These are phyloP conservation scores for Drosophila seclusa DNA, from an alignment of 2,888 invertebrate species.

Conservation along the genomic window DNA sequence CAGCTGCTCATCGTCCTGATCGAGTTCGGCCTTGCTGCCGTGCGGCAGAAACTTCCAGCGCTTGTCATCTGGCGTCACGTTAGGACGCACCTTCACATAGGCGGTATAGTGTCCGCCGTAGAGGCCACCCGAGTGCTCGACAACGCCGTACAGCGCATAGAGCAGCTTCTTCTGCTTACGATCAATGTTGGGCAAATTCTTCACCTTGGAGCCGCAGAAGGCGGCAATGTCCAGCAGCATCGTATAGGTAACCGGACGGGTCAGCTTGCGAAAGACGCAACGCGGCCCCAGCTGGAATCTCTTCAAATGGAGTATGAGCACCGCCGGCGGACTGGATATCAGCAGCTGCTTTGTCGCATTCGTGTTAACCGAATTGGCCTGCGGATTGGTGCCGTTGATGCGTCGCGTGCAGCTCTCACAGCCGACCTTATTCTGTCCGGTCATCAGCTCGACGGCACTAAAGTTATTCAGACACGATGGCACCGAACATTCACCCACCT, in stretches of 20 bases:
- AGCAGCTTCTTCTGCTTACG: slow-evolving; percentile 89
- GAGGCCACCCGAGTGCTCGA: slow-evolving; percentile 96
- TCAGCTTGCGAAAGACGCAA: slow-evolving; percentile 92
- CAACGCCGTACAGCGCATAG: slow-evolving; percentile 97
- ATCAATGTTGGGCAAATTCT: slow-evolving; percentile 87
- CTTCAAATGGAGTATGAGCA: slow-evolving; percentile 97
- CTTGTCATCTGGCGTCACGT: slow-evolving; percentile 87
- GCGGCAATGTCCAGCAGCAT: slow-evolving; percentile 94
- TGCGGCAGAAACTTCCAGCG: slow-evolving; percentile 91
- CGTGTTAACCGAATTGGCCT: slow-evolving; percentile 91
- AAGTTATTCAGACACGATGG: slow-evolving; percentile 96
- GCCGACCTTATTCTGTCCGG: slow-evolving; percentile 96
- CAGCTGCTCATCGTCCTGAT: slow-evolving; percentile 85
- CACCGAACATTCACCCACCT: slow-evolving; percentile 92
- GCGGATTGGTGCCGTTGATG: slow-evolving; percentile 88
- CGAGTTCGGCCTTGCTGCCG: slow-evolving; percentile 86
- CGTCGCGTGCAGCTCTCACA: slow-evolving; percentile 95
- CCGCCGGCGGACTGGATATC: slow-evolving; percentile 95
- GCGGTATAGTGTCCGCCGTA: slow-evolving; percentile 95
- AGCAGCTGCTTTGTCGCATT: slow-evolving; percentile 94
- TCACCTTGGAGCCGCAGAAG: slow-evolving; percentile 91
- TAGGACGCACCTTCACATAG: slow-evolving; percentile 94
- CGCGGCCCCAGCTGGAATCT: slow-evolving; percentile 94
- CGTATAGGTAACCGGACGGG: slow-evolving; percentile 94
- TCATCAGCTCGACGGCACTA: slow-evolving; percentile 95